A percentile compares a stretch with the other conserved stretches of the same genome.
phyloP scores from a whole-genome alignment of 2,113 vertebrate species.

The Leucoraja erinaceus region DNA sequence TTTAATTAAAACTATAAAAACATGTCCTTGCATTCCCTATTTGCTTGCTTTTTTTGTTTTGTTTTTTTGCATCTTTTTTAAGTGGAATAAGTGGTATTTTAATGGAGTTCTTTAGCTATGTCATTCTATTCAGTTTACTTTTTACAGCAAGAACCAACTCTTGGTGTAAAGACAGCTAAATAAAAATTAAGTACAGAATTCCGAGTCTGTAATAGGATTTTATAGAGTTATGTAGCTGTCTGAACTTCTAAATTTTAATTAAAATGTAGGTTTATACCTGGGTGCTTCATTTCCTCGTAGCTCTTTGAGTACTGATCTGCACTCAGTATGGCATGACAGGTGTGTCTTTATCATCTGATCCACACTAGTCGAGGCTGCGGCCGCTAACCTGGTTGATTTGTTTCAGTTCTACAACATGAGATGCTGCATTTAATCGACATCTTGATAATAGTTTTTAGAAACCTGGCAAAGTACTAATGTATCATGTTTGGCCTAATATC shows the following conservation, averaged over 20 bases:
- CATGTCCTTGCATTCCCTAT: constrained; percentile 12
- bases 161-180: not conserved
- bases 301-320: not conserved
- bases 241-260: constrained; percentile 24
- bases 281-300: not conserved
- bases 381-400: not conserved
- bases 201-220: not conserved
- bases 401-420: not conserved
- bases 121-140: not conserved
- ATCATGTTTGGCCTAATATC: not conserved
- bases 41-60: not conserved
- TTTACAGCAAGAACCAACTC: not conserved
- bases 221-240: constrained; percentile 7
- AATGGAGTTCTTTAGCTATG: not conserved
- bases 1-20: not conserved
- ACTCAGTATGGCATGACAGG: not conserved
- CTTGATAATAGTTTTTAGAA: not conserved
- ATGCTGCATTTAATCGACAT: not conserved
- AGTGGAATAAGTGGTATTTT: not conserved
- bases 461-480: not conserved
- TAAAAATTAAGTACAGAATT: not conserved
- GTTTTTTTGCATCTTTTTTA: not conserved
- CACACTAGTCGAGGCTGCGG: not conserved
- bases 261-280: not conserved
- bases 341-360: not conserved